Evolutionary conservation across 1,140 invertebrate species (phyloP).

Genomic region (Drosophila tropicalis): DNA sequence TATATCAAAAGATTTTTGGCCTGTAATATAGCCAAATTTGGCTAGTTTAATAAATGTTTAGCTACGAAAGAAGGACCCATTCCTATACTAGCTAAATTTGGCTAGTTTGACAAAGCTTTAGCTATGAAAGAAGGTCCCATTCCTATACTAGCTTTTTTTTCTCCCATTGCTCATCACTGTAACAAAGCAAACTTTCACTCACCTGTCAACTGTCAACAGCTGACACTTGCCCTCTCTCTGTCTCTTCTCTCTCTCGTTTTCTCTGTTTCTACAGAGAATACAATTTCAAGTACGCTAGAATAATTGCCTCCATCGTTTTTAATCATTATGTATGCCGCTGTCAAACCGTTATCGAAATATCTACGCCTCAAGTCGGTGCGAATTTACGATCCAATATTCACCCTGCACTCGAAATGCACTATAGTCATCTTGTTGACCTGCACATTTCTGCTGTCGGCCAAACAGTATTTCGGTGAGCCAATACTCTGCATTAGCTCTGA

Average conservation of each 20-base stretch:
- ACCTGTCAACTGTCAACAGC: neutral
- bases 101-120: too few relatives aligned
- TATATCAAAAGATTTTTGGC: too few relatives aligned
- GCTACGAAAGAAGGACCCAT: too few relatives aligned
- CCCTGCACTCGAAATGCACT: slow-evolving; percentile 88
- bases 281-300: neutral
- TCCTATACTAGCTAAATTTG: too few relatives aligned
- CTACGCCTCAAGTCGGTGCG: slow-evolving; percentile 86
- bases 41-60: too few relatives aligned
- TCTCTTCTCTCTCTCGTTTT: too few relatives aligned
- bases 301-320: neutral
- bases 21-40: too few relatives aligned
- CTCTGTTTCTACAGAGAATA: neutral
- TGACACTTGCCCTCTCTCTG: too few relatives aligned
- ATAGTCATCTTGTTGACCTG: slow-evolving; percentile 87
- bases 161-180: too few relatives aligned
- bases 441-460: slow-evolving; percentile 87
- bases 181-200: neutral
- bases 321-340: slow-evolving; percentile 55
- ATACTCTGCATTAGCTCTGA: slow-evolving; percentile 86
- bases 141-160: too few relatives aligned
- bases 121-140: too few relatives aligned
- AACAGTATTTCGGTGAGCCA: slow-evolving; percentile 89
- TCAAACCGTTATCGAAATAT: slow-evolving; percentile 70
- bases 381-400: slow-evolving; percentile 87